Conservation (phyloP, 2,113 vertebrate species). For the Agelaius phoeniceus region DNA sequence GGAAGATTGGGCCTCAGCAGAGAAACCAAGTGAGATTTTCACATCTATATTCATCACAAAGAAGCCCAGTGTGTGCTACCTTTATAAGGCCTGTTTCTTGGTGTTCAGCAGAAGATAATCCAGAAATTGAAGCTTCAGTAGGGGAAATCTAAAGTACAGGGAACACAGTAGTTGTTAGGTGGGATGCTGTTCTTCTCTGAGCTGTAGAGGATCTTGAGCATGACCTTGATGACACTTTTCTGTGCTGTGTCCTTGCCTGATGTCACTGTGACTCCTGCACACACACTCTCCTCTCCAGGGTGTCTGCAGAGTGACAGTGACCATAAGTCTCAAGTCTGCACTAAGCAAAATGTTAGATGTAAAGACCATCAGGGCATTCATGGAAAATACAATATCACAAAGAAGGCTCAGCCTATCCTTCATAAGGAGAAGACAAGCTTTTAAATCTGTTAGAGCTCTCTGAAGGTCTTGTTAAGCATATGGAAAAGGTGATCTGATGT, state of each 20-base stretch:
- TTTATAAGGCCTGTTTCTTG: not conserved
- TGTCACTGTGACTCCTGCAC: not conserved
- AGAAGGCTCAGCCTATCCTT: not conserved
- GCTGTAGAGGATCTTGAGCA: not conserved
- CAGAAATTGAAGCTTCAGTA: not conserved
- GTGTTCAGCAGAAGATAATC: not conserved
- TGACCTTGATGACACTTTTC: not conserved
- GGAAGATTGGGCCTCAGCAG: not conserved
- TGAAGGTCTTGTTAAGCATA: not conserved
- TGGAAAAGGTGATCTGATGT: not conserved
- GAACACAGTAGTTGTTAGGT: not conserved
- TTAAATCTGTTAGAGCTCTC: not conserved
- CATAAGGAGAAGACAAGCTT: not conserved
- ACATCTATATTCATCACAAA: not conserved
- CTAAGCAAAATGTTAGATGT: not conserved
- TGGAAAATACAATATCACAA: not conserved
- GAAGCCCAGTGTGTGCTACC: not conserved
- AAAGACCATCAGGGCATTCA: not conserved
- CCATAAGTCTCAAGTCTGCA: not conserved
- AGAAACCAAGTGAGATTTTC: not conserved
- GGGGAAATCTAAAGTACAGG: not conserved
- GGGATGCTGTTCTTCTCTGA: not conserved
- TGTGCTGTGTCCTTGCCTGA: rapidly evolving
- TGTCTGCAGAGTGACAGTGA: not conserved
- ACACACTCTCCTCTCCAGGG: not conserved